These are phyloP conservation scores for Trichomalopsis sarcophagae DNA, from an alignment of 1,140 invertebrate genomes.

Conservation along the genomic window DNA sequence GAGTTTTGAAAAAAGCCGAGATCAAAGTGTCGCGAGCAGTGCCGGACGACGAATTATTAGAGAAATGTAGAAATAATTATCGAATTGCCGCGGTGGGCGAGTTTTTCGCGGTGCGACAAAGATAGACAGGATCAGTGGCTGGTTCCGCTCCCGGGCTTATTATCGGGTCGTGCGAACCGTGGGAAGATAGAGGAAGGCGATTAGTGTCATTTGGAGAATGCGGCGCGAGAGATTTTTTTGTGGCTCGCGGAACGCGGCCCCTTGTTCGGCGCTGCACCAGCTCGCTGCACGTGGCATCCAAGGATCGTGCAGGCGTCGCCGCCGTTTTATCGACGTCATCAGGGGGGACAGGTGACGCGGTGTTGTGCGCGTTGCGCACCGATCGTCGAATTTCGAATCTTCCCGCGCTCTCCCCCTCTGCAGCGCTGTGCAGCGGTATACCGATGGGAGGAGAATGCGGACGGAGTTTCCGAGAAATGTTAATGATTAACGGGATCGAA, in stretches of 20 bases:
- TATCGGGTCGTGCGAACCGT: conserved; percentile 67
- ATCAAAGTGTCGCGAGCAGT: conserved; percentile 25
- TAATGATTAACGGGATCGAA: conserved; percentile 37
- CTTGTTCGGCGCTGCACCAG: conserved; percentile 54
- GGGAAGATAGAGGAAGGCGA: conserved; percentile 74
- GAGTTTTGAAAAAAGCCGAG: conserved; percentile 16
- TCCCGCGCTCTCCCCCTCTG: not conserved
- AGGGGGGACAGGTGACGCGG: conserved; percentile 35
- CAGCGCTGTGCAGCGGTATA: not conserved
- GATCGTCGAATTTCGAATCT: conserved; percentile 38
- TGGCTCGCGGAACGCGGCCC: conserved; percentile 56
- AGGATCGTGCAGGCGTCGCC: conserved; percentile 39
- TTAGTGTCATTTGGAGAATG: conserved; percentile 74
- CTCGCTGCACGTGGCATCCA: conserved; percentile 41
- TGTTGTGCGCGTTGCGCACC: not conserved
- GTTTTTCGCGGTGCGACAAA: conserved; percentile 2
- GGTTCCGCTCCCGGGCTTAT: conserved; percentile 58
- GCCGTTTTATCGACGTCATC: conserved; percentile 47
- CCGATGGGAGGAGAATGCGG: conserved; percentile 20
- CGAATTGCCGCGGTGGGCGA: conserved; percentile 65
- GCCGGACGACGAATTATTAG: conserved; percentile 62
- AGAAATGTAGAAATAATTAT: conserved; percentile 72
- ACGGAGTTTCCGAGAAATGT: not conserved
- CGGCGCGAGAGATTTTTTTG: conserved; percentile 64
- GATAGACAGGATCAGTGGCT: conserved; percentile 42